phyloP scores from a whole-genome alignment of 2,888 invertebrate genomes.

The Crematogaster levior region DNA sequence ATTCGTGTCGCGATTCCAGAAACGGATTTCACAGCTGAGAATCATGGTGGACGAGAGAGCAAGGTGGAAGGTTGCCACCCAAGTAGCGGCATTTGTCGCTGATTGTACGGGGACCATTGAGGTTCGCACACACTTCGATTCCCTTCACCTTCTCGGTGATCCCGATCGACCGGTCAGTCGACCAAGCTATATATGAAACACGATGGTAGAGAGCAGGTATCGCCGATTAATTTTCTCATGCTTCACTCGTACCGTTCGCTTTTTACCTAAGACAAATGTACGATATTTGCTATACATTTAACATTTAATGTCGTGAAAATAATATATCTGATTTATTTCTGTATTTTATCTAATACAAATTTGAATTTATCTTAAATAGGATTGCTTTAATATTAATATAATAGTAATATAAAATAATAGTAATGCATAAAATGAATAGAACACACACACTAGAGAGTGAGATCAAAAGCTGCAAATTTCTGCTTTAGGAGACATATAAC shows the following conservation, averaged over 20 bases:
- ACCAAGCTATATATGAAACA: constrained; percentile 68
- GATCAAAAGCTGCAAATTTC: neutral
- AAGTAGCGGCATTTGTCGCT: constrained; percentile 77
- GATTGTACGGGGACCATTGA: constrained; percentile 75
- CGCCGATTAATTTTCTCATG: constrained; percentile 76
- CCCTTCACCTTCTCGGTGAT: constrained; percentile 62
- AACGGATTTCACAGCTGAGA: constrained; percentile 39
- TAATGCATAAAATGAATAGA: neutral
- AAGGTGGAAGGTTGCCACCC: constrained; percentile 75
- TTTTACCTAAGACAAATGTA: constrained; percentile 14
- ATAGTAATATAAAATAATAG: too few relatives aligned
- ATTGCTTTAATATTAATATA: neutral
- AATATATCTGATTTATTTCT: neutral
- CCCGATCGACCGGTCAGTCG: constrained; percentile 60
- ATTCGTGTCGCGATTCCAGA: constrained; percentile 44
- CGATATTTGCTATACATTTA: neutral
- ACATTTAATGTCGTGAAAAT: neutral
- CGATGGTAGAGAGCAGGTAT: constrained; percentile 58
- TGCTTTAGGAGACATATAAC: neutral
- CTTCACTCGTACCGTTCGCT: constrained; percentile 56
- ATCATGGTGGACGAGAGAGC: constrained; percentile 29
- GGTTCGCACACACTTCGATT: constrained; percentile 54
- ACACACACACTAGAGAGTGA: neutral
- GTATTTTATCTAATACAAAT: neutral
- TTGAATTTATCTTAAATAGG: neutral